These are phyloP conservation scores for Melanostoma scalare DNA, from an alignment of 2,888 invertebrate genomes.

Conservation along the genomic window DNA sequence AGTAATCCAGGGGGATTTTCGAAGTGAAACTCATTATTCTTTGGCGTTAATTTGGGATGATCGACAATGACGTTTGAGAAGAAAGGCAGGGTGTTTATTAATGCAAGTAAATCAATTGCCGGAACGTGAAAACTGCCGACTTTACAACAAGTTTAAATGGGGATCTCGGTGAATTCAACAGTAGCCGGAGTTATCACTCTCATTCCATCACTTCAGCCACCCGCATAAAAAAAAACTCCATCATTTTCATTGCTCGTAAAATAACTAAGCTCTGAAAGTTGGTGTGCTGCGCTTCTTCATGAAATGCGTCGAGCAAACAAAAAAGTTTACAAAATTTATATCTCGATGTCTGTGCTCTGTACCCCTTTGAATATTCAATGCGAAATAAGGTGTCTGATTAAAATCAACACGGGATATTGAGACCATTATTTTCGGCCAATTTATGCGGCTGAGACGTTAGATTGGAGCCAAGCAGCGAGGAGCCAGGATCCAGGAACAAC, in stretches of 20 bases:
- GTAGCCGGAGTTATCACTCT: background rate
- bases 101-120: too few species aligned
- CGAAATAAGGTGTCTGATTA: constrained; percentile 67
- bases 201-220: background rate
- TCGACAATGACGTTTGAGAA: constrained; percentile 17
- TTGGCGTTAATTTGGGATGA: constrained; percentile 66
- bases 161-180: too few species aligned
- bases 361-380: constrained; percentile 29
- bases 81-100: too few species aligned
- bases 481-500: constrained; percentile 6
- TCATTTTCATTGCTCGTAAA: background rate
- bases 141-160: too few species aligned
- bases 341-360: constrained; percentile 17
- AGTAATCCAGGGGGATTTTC: constrained; percentile 41
- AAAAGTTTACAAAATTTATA: too few species aligned
- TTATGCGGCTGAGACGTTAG: constrained; percentile 55
- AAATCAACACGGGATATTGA: constrained; percentile 71
- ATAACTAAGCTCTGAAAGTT: background rate
- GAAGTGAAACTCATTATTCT: constrained; percentile 56
- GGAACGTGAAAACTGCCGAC: too few species aligned
- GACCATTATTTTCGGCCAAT: constrained; percentile 63
- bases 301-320: too few species aligned
- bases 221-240: background rate
- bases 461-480: constrained; percentile 21
- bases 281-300: too few species aligned